Conservation (phyloP, 2,797 vertebrate species). For the Echeneis naucrates region DNA sequence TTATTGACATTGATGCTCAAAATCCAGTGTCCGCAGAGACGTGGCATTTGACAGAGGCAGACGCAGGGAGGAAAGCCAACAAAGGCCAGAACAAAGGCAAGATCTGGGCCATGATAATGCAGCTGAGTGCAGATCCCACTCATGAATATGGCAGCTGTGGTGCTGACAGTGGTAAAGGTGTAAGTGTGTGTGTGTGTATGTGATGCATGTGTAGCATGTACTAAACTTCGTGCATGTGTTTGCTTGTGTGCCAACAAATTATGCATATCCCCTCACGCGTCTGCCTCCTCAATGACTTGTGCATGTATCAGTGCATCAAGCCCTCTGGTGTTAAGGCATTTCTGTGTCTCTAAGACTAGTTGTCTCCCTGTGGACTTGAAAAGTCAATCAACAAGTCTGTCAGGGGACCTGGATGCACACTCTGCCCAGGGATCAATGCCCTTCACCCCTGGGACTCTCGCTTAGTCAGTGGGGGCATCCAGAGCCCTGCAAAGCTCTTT, state of each 20-base stretch:
- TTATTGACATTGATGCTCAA: conserved; percentile 85
- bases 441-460: conserved; percentile 68
- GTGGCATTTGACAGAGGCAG: conserved; percentile 83
- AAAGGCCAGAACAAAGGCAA: conserved; percentile 78
- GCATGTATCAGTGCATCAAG: conserved; percentile 25
- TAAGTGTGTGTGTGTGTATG: conserved; percentile 31
- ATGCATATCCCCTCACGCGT: conserved; percentile 20
- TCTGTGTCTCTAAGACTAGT: conserved; percentile 61
- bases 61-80: conserved; percentile 80
- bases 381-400: conserved; percentile 81
- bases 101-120: conserved; percentile 73
- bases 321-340: conserved; percentile 65
- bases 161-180: conserved; percentile 44
- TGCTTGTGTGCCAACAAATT: conserved; percentile 36
- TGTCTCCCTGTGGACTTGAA: conserved; percentile 65
- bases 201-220: conserved; percentile 35
- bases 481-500: conserved; percentile 68
- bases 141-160: conserved; percentile 80
- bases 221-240: conserved; percentile 32
- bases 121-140: conserved; percentile 66
- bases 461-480: conserved; percentile 66
- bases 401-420: conserved; percentile 68
- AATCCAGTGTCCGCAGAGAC: conserved; percentile 81
- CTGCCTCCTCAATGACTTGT: conserved; percentile 31
- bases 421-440: conserved; percentile 76